phyloP scores from a whole-genome alignment of 2,113 vertebrate species.

The Tonatia bakeri region DNA sequence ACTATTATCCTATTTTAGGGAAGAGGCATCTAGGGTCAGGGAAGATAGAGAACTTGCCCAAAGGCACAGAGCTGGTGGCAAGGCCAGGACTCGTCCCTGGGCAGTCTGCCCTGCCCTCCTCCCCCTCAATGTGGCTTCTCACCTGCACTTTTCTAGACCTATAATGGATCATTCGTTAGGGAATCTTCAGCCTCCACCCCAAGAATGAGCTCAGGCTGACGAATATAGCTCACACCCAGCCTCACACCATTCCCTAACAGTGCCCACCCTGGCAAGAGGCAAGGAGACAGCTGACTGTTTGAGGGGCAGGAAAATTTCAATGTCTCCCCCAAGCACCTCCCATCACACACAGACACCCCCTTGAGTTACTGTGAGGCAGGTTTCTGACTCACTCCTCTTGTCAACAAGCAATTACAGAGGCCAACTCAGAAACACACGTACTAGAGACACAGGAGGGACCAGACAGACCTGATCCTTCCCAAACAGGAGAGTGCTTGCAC shows the following conservation, averaged over 20 bases:
- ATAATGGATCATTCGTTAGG: neutral
- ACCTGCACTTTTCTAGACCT: neutral
- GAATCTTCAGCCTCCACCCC: neutral
- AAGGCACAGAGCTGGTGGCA: neutral
- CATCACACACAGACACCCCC: neutral
- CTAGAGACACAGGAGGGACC: neutral
- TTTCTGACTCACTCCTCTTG: neutral
- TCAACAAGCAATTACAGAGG: neutral
- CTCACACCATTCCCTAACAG: neutral
- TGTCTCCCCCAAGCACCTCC: neutral
- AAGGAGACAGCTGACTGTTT: neutral
- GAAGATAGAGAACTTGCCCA: neutral
- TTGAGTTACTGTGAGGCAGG: neutral
- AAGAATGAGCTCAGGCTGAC: neutral
- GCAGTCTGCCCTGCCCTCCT: neutral
- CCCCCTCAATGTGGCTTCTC: rapidly evolving
- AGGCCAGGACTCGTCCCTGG: neutral
- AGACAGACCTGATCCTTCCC: neutral
- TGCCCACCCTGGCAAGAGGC: neutral
- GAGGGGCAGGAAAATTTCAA: neutral
- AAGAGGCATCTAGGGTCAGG: neutral
- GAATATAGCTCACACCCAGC: neutral
- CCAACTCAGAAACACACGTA: neutral
- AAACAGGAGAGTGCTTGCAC: neutral
- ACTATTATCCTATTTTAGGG: neutral